Conservation (phyloP, 2,888 invertebrate genomes). For the Acanthosepion lycidas region DNA sequence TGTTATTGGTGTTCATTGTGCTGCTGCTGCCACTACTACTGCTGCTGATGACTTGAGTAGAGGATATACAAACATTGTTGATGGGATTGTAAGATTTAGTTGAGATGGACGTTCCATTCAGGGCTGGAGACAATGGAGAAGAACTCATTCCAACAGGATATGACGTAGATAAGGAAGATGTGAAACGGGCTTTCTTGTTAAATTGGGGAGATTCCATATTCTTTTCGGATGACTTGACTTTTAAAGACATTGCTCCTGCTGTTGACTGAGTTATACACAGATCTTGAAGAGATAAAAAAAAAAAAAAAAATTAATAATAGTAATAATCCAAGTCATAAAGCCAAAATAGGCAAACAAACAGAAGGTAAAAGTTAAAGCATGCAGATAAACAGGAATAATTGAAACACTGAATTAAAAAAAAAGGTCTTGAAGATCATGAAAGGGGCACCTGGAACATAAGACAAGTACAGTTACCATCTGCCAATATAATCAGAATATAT, state of each 20-base stretch:
- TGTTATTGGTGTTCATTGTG: slow-evolving; percentile 48
- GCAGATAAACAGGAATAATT: too few relatives aligned
- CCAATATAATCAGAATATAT: too few relatives aligned
- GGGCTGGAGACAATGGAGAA: slow-evolving; percentile 39
- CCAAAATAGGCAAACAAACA: too few relatives aligned
- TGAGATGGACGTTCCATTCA: background rate
- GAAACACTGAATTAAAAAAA: too few relatives aligned
- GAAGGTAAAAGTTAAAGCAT: too few relatives aligned
- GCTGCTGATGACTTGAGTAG: background rate
- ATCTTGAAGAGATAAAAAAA: background rate
- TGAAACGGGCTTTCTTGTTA: slow-evolving; percentile 14
- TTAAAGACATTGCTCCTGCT: slow-evolving; percentile 6
- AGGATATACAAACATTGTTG: background rate
- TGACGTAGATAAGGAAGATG: background rate
- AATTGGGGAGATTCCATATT: background rate
- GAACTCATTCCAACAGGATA: background rate
- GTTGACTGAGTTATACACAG: slow-evolving; percentile 37
- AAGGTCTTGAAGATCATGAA: too few relatives aligned
- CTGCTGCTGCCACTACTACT: background rate
- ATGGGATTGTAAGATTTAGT: slow-evolving; percentile 41
- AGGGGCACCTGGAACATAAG: too few relatives aligned
- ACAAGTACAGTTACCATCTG: too few relatives aligned
- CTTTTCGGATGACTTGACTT: slow-evolving; percentile 5
- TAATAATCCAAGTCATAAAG: background rate
- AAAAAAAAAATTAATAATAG: background rate